Evolutionary conservation across 2,113 vertebrate species (phyloP), one percentile per base, ranked within the genome.

Genomic region (Carollia perspicillata): DNA sequence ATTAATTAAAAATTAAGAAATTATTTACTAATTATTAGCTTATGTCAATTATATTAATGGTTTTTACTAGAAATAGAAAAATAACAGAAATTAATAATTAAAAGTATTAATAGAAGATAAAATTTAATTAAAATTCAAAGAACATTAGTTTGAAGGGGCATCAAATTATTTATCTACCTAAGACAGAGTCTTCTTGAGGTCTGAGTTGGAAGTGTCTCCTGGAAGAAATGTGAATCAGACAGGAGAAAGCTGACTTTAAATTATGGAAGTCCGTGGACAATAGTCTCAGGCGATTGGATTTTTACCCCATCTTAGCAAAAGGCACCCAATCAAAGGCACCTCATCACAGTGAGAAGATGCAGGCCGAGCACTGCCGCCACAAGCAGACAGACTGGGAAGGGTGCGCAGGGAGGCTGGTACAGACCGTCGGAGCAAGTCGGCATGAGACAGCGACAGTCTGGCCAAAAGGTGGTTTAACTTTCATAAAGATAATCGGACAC

Each of bases 1-100:
- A 86, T 60, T 86, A 84, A 79, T 18, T 40, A 33, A 74, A 69
- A 94, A 71, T 66, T 71, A 83, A 81, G 94, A 51, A 17, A 51
- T 51, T 51, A 51, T 51, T 51, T 17, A 51, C 14, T 35, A 78
- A 71, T 90, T 51, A n/a, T 9, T 44, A 51, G 33, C 20, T 81
- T 88, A 33, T 42, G 87, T 81, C 35, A 77, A 47, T 65, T 37
- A 69, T 17, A 23, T 55, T 79, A n/a, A 85, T 94, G 51, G 44
- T 81, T 74, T 74, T 37, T 78, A 63, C 68, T 60, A 84, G 33
- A 93, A 81, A 69, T 69, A 90, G 14, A 30, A 60, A 51, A 74
- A 35, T 84, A 93, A 78, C 65, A 1, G 16, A 89, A 60, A 53
- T 33, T 53, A 42, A 93, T 81, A 79, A n/a, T 66, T 14, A 44